Evolutionary conservation across 2,888 invertebrate species (phyloP).

Genomic region (Diplolepis rosae): DNA sequence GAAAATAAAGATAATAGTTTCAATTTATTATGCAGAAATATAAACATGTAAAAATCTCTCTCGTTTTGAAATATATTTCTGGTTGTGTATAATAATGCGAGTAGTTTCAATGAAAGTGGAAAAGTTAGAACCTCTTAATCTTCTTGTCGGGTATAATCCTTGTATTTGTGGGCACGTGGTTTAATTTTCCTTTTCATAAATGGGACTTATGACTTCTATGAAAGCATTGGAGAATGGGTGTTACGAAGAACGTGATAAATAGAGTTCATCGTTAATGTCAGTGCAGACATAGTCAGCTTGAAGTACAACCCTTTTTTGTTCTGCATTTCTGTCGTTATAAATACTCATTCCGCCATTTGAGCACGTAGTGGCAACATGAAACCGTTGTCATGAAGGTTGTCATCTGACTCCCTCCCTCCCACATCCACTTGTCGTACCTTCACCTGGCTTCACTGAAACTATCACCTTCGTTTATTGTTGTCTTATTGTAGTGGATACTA

Average conservation of each 20-base stretch:
- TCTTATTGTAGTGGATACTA: not conserved
- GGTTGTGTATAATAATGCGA: not conserved
- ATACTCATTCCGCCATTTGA: constrained; percentile 30
- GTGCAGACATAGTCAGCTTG: constrained; percentile 18
- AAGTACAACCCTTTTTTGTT: constrained; percentile 25
- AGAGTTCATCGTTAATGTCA: constrained; percentile 26
- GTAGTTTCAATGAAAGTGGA: not conserved
- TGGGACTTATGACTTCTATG: constrained; percentile 12
- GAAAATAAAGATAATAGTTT: no score
- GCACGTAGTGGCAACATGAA: constrained; percentile 26
- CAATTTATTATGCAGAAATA: no score
- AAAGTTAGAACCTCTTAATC: constrained; percentile 22
- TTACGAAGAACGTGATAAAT: constrained; percentile 26
- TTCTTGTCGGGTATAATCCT: constrained; percentile 7
- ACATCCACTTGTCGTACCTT: constrained; percentile 8
- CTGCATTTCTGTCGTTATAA: constrained; percentile 10
- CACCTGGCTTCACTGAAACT: not conserved
- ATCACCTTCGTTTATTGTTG: not conserved
- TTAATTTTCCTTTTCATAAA: constrained; percentile 15
- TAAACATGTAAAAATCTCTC: not conserved
- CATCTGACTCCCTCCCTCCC: constrained; percentile 25
- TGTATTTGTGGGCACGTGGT: constrained; percentile 21
- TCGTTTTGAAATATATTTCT: not conserved
- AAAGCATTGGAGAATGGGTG: constrained; percentile 8
- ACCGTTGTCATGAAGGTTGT: constrained; percentile 20